These are phyloP conservation scores for Patella ulyssiponensis DNA, from an alignment of 2,888 invertebrate species.

Conservation along the genomic window DNA sequence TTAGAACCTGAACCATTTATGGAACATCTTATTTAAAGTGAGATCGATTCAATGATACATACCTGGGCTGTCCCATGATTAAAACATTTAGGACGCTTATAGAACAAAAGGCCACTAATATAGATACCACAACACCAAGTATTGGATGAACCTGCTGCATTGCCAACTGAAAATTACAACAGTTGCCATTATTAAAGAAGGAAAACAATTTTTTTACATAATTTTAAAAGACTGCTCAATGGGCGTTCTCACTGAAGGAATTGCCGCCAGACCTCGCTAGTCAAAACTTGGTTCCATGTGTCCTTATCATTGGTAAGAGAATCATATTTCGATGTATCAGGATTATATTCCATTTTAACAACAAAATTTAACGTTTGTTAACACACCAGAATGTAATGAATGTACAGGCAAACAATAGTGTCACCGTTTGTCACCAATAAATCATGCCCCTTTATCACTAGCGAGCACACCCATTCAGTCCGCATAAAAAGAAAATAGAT, in stretches of 20 bases:
- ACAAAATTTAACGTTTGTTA: neutral
- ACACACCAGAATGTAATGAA: neutral
- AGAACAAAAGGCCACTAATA: constrained; percentile 41
- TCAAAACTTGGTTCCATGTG: no score
- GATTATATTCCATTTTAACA: no score
- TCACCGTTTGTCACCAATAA: neutral
- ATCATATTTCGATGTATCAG: no score
- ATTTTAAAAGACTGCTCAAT: neutral
- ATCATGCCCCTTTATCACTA: neutral
- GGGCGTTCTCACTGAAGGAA: neutral
- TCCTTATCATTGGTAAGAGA: no score
- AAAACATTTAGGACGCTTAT: constrained; percentile 44
- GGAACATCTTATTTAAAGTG: no score
- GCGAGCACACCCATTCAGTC: no score
- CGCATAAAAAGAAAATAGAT: no score
- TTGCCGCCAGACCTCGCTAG: no score
- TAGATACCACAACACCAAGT: constrained; percentile 39
- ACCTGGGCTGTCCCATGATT: constrained; percentile 47
- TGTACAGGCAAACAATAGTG: neutral
- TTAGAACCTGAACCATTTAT: no score
- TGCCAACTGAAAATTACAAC: constrained; percentile 31
- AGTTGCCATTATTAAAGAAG: constrained; percentile 7
- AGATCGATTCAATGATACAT: neutral
- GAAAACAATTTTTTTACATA: neutral
- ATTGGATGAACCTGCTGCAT: constrained; percentile 39